A percentile compares a stretch with the other conserved stretches of the same genome.
Evolutionary conservation across 2,797 vertebrate genomes (phyloP).

Genomic region (Loriculus beryllinus): DNA sequence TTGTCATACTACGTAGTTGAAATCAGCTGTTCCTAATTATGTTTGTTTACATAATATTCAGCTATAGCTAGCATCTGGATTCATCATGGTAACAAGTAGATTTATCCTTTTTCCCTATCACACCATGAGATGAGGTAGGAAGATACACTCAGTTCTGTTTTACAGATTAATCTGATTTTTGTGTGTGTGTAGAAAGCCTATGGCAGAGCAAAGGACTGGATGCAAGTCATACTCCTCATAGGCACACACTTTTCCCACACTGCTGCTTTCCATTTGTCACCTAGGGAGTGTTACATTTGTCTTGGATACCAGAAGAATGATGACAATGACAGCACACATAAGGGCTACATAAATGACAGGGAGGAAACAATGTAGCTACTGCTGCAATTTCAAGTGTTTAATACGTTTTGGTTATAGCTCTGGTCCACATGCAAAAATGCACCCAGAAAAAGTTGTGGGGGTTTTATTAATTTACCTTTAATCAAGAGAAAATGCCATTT

Average conservation of each 20-base stretch:
- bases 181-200: not conserved
- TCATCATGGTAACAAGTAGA: not conserved
- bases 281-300: not conserved
- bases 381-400: not conserved
- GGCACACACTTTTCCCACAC: not conserved
- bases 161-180: not conserved
- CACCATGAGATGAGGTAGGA: not conserved
- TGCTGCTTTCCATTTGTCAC: not conserved
- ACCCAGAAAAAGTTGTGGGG: not conserved
- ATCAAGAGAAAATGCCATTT: not conserved
- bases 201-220: not conserved
- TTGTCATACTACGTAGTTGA: not conserved
- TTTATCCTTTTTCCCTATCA: not conserved
- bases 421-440: not conserved
- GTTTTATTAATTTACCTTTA: not conserved
- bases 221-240: not conserved
- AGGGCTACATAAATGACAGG: not conserved
- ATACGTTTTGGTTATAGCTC: not conserved
- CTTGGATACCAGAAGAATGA: not conserved
- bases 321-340: not conserved
- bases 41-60: not conserved
- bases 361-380: not conserved
- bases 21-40: not conserved
- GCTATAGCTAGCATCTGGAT: not conserved
- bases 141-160: not conserved